Evolutionary conservation across 2,113 vertebrate species (phyloP).

Genomic region (Odobenus rosmarus): DNA sequence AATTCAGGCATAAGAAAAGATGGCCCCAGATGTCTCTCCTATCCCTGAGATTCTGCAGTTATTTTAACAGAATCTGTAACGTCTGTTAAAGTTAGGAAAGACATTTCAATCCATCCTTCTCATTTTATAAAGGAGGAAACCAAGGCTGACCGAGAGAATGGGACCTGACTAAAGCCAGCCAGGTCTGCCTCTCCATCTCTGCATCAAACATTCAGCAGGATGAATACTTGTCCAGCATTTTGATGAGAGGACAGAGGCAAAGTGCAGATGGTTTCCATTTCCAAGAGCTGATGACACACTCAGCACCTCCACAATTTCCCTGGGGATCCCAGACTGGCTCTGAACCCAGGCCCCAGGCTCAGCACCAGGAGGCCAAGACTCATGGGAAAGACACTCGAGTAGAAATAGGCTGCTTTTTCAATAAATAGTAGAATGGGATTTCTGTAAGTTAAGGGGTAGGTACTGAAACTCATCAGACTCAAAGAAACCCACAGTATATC

Average conservation of each 20-base stretch:
- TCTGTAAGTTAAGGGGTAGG: background rate
- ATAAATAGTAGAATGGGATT: background rate
- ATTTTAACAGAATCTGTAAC: background rate
- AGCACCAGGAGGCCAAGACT: background rate
- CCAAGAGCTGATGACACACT: background rate
- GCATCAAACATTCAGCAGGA: background rate
- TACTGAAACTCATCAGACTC: background rate
- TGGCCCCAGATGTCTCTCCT: background rate
- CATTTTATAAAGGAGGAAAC: slow-evolving; percentile 6
- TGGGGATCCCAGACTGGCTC: background rate
- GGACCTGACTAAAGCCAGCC: background rate
- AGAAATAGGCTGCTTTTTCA: background rate
- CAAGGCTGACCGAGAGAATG: background rate
- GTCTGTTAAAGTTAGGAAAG: background rate
- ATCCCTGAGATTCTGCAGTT: background rate
- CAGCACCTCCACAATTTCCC: background rate
- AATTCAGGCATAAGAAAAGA: background rate
- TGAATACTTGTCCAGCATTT: background rate
- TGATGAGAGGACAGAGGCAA: background rate
- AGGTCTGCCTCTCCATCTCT: background rate
- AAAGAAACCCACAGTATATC: background rate
- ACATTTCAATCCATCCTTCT: background rate
- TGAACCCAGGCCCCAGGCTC: background rate
- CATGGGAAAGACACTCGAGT: background rate
- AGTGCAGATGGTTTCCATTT: background rate